Conservation (phyloP, 2,113 vertebrate species). For the Xenopus tropicalis region DNA sequence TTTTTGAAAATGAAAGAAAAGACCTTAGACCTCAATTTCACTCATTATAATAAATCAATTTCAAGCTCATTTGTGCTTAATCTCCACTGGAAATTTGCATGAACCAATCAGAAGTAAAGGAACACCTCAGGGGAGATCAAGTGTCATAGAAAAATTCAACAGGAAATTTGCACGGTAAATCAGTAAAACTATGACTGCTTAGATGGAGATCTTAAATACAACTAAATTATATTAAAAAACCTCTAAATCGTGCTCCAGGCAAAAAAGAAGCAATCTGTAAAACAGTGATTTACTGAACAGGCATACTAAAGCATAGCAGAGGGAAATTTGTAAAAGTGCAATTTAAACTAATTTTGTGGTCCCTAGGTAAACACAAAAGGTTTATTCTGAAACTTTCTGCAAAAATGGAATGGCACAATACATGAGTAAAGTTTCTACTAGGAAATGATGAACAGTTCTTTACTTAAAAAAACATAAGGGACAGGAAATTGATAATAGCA, state of each 20-base stretch:
- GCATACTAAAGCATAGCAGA: conserved; percentile 45
- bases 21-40: conserved; percentile 61
- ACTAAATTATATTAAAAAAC: conserved; percentile 69
- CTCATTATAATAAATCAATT: conserved; percentile 71
- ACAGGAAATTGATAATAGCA: too few species aligned
- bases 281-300: conserved; percentile 57
- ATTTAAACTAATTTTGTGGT: too few species aligned
- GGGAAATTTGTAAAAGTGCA: too few species aligned
- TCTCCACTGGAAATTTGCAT: conserved; percentile 70
- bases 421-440: too few species aligned
- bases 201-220: conserved; percentile 65
- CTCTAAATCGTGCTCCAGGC: conserved; percentile 63
- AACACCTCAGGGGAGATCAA: conserved; percentile 59
- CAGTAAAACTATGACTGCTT: conserved; percentile 50
- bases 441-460: too few species aligned
- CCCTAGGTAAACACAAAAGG: too few species aligned
- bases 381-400: too few species aligned
- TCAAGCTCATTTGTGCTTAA: conserved; percentile 67
- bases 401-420: too few species aligned
- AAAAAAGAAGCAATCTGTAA: conserved; percentile 58
- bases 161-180: conserved; percentile 72
- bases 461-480: too few species aligned
- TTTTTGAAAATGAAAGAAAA: conserved; percentile 48
- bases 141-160: conserved; percentile 68
- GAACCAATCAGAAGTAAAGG: conserved; percentile 66